Evolutionary conservation across 2,113 vertebrate species (phyloP).

Genomic region (cat (Felis catus)): F.catus_Fca126_mat1.0 CM031413.1:127276501-127277000

Average conservation of each 20-base stretch:
- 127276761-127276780: slow-evolving; percentile 46
- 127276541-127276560: neutral
- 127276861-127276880: neutral
- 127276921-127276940: slow-evolving; percentile 21
- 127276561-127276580: neutral
- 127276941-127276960: neutral
- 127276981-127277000: neutral
- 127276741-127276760: slow-evolving; percentile 34
- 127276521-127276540: neutral
- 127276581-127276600: neutral
- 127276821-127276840: neutral
- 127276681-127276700: slow-evolving; percentile 51
- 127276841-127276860: neutral
- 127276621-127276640: neutral
- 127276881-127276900: neutral
- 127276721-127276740: slow-evolving; percentile 39
- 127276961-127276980: neutral
- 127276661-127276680: slow-evolving; percentile 53
- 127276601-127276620: neutral
- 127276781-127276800: neutral
- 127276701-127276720: neutral
- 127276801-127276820: neutral
- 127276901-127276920: neutral
- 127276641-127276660: slow-evolving; percentile 23
- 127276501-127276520: neutral